Evolutionary conservation across 2,888 invertebrate species (phyloP).

Genomic region (Mythimna vitellina): DNA sequence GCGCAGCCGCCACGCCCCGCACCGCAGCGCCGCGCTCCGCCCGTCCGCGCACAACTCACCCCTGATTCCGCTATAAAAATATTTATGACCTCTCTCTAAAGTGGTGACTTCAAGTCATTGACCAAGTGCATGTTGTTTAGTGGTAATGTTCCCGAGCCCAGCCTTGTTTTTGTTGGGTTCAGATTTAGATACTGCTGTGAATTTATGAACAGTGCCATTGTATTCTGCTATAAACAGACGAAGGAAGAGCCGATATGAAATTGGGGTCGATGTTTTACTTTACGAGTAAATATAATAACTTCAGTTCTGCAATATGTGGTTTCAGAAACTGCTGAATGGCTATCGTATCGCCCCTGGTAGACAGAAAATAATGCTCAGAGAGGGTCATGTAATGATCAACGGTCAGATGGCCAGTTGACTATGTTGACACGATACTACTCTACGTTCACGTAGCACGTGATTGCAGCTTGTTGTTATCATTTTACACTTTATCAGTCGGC

Average conservation of each 20-base stretch:
- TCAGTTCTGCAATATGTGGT: not conserved
- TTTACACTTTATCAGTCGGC: constrained; percentile 6
- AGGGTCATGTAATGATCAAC: constrained; percentile 30
- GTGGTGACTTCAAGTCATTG: constrained; percentile 61
- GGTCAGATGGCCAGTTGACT: constrained; percentile 30
- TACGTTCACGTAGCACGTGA: constrained; percentile 42
- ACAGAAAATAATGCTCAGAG: not conserved
- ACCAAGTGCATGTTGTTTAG: constrained; percentile 56
- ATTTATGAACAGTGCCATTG: constrained; percentile 35
- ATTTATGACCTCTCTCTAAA: constrained; percentile 62
- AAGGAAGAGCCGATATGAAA: constrained; percentile 17
- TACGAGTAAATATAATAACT: constrained; percentile 22
- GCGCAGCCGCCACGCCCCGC: constrained; percentile 81
- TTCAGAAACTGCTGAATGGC: not conserved
- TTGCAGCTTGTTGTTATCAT: constrained; percentile 29
- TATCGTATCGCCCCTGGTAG: not conserved
- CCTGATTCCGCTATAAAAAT: constrained; percentile 63
- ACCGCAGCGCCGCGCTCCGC: constrained; percentile 79
- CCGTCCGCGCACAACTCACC: constrained; percentile 72
- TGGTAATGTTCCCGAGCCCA: constrained; percentile 33
- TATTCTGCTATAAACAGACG: constrained; percentile 23
- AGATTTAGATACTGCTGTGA: constrained; percentile 48
- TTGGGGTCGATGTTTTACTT: constrained; percentile 14
- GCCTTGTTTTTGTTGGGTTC: constrained; percentile 47
- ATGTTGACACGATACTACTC: constrained; percentile 10